Evolutionary conservation across 2,888 invertebrate species (phyloP).

Genomic region (Spodoptera exigua): DNA sequence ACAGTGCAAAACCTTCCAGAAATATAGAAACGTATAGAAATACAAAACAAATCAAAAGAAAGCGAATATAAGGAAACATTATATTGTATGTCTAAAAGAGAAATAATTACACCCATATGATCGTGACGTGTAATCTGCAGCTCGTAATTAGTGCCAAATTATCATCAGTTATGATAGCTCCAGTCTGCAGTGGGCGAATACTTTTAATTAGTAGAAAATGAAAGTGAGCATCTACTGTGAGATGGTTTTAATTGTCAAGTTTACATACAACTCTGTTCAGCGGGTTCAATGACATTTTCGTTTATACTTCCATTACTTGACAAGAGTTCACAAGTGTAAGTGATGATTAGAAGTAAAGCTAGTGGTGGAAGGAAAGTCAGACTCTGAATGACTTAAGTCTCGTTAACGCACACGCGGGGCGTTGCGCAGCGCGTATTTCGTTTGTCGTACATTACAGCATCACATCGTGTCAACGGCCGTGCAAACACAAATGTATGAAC

Average conservation of each 20-base stretch:
- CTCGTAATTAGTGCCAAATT: slow-evolving; percentile 54
- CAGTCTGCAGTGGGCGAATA: slow-evolving; percentile 43
- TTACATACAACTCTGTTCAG: slow-evolving; percentile 28
- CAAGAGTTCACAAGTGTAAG: neutral
- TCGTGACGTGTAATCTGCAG: slow-evolving; percentile 40
- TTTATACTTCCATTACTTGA: slow-evolving; percentile 10
- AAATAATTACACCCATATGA: slow-evolving; percentile 43
- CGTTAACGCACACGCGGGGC: too few species aligned
- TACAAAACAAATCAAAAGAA: slow-evolving; percentile 30
- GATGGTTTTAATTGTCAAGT: slow-evolving; percentile 41
- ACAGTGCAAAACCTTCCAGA: too few species aligned
- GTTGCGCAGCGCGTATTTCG: too few species aligned
- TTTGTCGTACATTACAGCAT: too few species aligned
- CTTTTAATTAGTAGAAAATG: slow-evolving; percentile 67
- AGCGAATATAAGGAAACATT: slow-evolving; percentile 43
- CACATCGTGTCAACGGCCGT: too few species aligned
- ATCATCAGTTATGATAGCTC: slow-evolving; percentile 42
- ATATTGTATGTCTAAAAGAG: slow-evolving; percentile 39
- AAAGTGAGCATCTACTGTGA: slow-evolving; percentile 52
- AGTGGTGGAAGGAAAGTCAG: too few species aligned
- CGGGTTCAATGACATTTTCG: slow-evolving; percentile 2
- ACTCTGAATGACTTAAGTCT: too few species aligned
- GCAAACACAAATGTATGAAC: too few species aligned
- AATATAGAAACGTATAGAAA: too few species aligned
- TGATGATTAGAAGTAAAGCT: too few species aligned